Conservation (phyloP, 2,113 vertebrate species). For the Gnathonemus longibarbis region DNA sequence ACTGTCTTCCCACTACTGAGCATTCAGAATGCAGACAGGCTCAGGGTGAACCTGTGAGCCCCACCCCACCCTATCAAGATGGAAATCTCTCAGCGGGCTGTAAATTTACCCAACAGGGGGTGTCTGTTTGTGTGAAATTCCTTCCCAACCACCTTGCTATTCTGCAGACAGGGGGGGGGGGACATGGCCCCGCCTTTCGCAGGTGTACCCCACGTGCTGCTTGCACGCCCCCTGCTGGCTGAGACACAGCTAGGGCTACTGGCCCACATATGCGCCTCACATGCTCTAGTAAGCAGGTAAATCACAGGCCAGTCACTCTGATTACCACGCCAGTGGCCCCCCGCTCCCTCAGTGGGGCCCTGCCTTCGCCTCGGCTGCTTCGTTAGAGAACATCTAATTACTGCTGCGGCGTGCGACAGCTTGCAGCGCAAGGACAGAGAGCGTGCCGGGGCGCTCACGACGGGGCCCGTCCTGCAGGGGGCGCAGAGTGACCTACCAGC, state of each 20-base stretch:
- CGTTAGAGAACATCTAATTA: constrained; percentile 58
- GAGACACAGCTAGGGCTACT: constrained; percentile 65
- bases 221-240: constrained; percentile 47
- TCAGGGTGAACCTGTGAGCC: background rate
- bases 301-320: constrained; percentile 44
- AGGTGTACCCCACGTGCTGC: constrained; percentile 33
- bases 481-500: background rate
- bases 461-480: background rate
- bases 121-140: background rate
- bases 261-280: constrained; percentile 55
- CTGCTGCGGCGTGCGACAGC: constrained; percentile 60
- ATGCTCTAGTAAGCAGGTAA: constrained; percentile 54
- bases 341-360: constrained; percentile 55
- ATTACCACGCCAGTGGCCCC: constrained; percentile 45
- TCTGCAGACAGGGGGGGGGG: background rate
- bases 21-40: background rate
- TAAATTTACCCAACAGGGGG: background rate
- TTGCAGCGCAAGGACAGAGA: constrained; percentile 43
- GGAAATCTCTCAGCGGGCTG: background rate
- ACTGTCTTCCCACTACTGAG: background rate
- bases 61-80: background rate
- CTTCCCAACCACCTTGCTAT: background rate
- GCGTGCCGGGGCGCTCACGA: background rate
- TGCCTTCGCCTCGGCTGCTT: constrained; percentile 53
- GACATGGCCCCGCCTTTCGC: constrained; percentile 41